These are phyloP conservation scores for Xerus inauris DNA, from an alignment of 2,113 vertebrate species.

Conservation along the genomic window DNA sequence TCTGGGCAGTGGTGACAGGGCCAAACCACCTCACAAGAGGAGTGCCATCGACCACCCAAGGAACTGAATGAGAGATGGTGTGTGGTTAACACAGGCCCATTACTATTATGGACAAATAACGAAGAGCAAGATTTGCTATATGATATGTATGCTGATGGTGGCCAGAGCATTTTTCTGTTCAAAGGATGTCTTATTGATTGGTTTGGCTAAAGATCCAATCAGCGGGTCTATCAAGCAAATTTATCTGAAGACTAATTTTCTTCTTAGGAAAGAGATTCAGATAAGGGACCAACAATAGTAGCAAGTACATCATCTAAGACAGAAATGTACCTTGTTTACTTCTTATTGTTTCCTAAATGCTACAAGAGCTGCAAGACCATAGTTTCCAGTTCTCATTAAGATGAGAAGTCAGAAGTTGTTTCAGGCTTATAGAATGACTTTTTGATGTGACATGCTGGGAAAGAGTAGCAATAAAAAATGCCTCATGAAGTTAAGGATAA, in stretches of 20 bases:
- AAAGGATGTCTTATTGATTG: neutral
- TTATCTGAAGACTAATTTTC: slow-evolving; percentile 17
- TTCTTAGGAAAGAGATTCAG: slow-evolving; percentile 23
- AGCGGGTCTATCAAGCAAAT: neutral
- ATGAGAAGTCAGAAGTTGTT: neutral
- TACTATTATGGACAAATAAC: neutral
- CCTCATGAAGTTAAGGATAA: neutral
- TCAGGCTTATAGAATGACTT: neutral
- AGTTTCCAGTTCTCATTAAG: neutral
- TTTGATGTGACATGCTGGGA: neutral
- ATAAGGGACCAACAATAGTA: neutral
- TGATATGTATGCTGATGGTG: neutral
- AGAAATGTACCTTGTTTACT: neutral
- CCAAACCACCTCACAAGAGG: neutral
- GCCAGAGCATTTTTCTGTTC: neutral
- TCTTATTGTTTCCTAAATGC: slow-evolving; percentile 20
- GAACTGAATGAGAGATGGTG: neutral
- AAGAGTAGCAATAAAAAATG: neutral
- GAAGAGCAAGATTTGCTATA: too few relatives aligned
- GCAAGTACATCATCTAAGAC: neutral
- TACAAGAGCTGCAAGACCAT: neutral
- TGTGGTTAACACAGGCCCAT: neutral
- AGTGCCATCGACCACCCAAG: neutral
- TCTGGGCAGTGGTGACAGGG: neutral
- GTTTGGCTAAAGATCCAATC: slow-evolving; percentile 8